These are phyloP conservation scores for Tiliacea aurago DNA, from an alignment of 2,888 invertebrate species.

Conservation along the genomic window DNA sequence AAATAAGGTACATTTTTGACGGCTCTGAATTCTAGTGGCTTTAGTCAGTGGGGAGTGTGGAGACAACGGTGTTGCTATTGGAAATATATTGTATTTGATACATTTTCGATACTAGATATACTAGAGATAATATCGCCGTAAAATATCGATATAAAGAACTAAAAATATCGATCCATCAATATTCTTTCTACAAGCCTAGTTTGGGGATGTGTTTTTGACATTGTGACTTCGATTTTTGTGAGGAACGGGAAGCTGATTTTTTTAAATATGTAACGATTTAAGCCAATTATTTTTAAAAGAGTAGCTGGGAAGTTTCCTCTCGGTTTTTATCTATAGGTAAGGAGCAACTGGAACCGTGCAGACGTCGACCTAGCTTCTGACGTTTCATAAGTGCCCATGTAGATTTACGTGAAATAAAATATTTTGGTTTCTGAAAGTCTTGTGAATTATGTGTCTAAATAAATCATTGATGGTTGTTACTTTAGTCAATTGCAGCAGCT, in stretches of 20 bases:
- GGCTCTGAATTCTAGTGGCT: too few species aligned
- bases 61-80: too few species aligned
- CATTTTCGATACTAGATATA: too few species aligned
- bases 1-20: too few species aligned
- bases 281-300: background rate
- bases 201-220: slow-evolving; percentile 8
- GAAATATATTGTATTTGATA: too few species aligned
- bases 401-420: background rate
- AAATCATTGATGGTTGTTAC: background rate
- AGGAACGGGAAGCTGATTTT: background rate
- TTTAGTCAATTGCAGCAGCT: background rate
- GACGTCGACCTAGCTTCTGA: background rate
- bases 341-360: background rate
- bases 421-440: background rate
- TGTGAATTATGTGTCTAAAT: background rate
- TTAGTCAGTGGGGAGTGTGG: too few species aligned
- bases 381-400: background rate
- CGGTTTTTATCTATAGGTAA: background rate
- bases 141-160: too few species aligned
- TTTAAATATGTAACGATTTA: background rate
- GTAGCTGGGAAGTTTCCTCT: background rate
- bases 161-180: too few species aligned
- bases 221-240: background rate
- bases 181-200: too few species aligned
- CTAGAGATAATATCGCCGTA: too few species aligned